Base-by-base conservation (phyloP, 2,113 vertebrate genomes). In the Pollimyrus isidori region DNA sequence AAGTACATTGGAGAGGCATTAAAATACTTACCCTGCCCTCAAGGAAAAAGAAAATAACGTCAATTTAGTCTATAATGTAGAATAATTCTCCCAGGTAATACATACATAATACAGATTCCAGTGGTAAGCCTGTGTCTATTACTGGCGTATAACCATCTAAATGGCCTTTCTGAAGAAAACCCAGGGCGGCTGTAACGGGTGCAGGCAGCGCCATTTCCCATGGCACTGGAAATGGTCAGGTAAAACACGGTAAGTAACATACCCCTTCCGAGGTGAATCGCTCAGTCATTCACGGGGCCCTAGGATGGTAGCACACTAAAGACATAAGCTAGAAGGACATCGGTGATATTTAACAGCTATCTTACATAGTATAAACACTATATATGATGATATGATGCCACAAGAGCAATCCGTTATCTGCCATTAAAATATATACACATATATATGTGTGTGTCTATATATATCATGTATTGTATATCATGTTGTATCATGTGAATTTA, bases 1-100 rank as follows among this genome's bases (percentile, higher is more conserved):
- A 19, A 80, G 4, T 80, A 26, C 73, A 42, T 42, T 80, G 35
- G 73, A 80, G 73, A 42, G 35, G 35, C 73, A 80, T 80, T 80
- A 80, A 80, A 80, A 80, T 80, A 80, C 73, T 80, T 42, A 42
- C 35, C 73, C 73, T 80, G 73, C 73, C 73, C 73, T 80, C 35
- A 80, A 80, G 73, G 35, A 80, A 80, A 56, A 39, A 42, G 73
- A 80, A 80, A 80, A 80, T 80, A 80, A 10, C 17, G 6, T 80
- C 35, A 35, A 80, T 80, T 80, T 80, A 80, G 35, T 42, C 30
- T 80, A 42, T 80, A 35, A 80, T 80, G 73, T n/a, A 80, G 73
- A 80, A 80, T 35, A 80, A 80, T 80, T 80, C 73, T 80, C 73
- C n/a, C 35, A 39, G 73, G 73, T 35, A 35, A 80, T 80, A 42